These are phyloP conservation scores for Centrocercus urophasianus DNA, from an alignment of 2,113 vertebrate genomes.

Conservation along the genomic window DNA sequence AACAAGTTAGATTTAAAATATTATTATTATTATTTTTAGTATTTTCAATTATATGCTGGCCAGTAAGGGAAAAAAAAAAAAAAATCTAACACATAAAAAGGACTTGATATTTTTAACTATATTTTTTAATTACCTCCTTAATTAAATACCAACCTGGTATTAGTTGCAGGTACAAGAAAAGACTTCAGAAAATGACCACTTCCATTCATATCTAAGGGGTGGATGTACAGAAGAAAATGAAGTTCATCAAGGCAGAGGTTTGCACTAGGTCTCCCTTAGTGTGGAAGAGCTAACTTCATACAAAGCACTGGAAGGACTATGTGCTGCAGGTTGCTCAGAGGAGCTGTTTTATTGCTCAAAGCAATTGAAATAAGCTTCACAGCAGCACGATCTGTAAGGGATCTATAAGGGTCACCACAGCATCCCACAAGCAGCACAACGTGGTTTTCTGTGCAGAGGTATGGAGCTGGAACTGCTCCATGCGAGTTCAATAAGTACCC, in stretches of 20 bases:
- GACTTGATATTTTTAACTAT: not conserved
- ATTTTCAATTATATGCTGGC: not conserved
- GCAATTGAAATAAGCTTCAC: not conserved
- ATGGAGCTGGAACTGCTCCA: not conserved
- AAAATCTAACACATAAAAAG: not conserved
- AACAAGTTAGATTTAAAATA: not conserved
- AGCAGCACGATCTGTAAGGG: not conserved
- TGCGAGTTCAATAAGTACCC: not conserved
- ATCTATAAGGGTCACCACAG: not conserved
- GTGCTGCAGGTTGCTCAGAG: not conserved
- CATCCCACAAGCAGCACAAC: not conserved
- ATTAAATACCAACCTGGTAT: not conserved
- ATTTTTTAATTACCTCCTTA: not conserved
- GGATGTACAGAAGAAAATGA: not conserved
- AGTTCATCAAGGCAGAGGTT: not conserved
- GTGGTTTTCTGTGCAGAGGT: not conserved
- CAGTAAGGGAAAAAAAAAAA: not conserved
- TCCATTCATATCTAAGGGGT: not conserved
- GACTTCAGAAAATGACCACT: not conserved
- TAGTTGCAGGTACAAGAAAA: not conserved
- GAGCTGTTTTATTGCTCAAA: not conserved
- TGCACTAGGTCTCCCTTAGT: not conserved
- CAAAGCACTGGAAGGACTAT: not conserved
- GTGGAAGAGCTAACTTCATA: not conserved
- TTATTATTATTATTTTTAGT: not conserved